These are phyloP conservation scores for Myioborus miniatus DNA, from an alignment of 2,797 vertebrate genomes.

Conservation along the genomic window DNA sequence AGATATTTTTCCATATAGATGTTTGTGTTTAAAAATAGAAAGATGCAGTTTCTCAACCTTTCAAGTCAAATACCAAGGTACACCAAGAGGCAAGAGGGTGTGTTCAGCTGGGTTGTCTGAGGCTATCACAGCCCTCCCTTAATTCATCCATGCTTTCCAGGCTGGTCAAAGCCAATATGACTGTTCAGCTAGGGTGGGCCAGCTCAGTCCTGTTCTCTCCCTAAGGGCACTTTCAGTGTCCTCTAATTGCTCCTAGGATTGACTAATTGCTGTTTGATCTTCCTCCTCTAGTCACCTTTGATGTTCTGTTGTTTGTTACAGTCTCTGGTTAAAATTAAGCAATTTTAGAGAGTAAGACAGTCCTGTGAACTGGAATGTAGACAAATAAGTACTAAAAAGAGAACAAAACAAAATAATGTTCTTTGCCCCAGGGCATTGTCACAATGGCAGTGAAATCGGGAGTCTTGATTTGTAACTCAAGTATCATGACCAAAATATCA, in stretches of 20 bases:
- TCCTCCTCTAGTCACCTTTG: constrained; percentile 26
- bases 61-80: not conserved
- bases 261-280: constrained; percentile 34
- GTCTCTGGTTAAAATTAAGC: not conserved
- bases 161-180: not conserved
- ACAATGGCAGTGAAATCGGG: not conserved
- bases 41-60: not conserved
- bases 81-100: not conserved
- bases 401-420: not conserved
- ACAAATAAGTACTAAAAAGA: not conserved
- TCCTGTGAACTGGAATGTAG: not conserved
- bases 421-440: not conserved
- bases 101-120: not conserved
- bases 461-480: not conserved
- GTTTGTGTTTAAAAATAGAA: not conserved
- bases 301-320: constrained; percentile 37
- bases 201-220: not conserved
- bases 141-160: not conserved
- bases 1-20: not conserved
- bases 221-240: constrained; percentile 2
- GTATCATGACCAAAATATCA: not conserved
- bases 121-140: not conserved
- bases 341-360: not conserved
- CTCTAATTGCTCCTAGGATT: constrained; percentile 19
- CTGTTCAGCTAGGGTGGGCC: not conserved